Base-by-base conservation (phyloP, 2,888 invertebrate genomes). In the Lymantria monacha region DNA sequence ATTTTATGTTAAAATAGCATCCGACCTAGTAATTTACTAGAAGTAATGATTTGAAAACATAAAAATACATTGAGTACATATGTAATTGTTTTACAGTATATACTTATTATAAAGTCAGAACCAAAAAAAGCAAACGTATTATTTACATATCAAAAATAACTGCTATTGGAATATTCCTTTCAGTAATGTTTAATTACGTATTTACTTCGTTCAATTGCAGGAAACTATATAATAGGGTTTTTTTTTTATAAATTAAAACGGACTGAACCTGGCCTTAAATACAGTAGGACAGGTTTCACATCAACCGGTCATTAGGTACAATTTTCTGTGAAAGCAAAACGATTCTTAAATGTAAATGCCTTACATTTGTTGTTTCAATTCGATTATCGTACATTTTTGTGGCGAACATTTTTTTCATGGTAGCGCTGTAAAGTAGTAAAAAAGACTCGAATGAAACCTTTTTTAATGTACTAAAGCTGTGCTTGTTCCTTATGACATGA, bases 281-380 rank as follows among this genome's bases (percentile, higher is more conserved):
- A 33, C 10, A 33, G 9, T 60, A 55, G 58, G 67, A 68, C 68
- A 58, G 62, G 68, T 68, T 70, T 70, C 62, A 65, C 73, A 67
- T 61, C 62, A 67, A 74, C 72, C 72, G 72, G 77, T 74, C 62
- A 48, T 74, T 72, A 74, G 65, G 44, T 71, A 70, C 64, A 65
- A 70, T 67, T 60, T 63, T 66, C 63, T 63, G 53, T 63, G 66
- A 60, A 62, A 57, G 42, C 42, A 41, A 47, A 54, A 42, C 30
- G 43, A 33, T 33, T 33, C 1, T 33, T 33, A 33, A 33, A 33
- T 10, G 33, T 33, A 10, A 22, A 22, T 22, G 22, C 22, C 22
- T 22, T 22, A 22, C 5, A 22, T 22, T 22, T 2, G 22, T 2
- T 22, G 22, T 3, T 22, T 22, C 22, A 33, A 33, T 33, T 33